phyloP scores from a whole-genome alignment of 2,888 invertebrate species.

The Microdon myrmicae region DNA sequence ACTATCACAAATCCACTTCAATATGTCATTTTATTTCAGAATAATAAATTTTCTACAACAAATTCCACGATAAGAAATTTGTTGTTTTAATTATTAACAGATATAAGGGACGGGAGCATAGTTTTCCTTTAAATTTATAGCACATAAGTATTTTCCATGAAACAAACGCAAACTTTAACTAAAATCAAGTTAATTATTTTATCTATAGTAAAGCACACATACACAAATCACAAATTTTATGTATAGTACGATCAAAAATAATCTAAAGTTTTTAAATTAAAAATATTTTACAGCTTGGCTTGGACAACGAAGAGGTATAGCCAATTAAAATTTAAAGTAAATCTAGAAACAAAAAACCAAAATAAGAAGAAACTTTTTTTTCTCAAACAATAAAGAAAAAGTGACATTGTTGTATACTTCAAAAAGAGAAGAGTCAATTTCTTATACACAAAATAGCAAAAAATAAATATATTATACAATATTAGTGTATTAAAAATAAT shows the following conservation, averaged over 20 bases:
- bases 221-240: constrained; percentile 33
- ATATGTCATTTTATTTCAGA: not conserved
- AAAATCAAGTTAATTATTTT: constrained; percentile 7
- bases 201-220: constrained; percentile 35
- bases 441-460: too few species aligned
- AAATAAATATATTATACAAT: too few species aligned
- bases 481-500: too few species aligned
- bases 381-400: too few species aligned
- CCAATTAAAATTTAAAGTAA: constrained; percentile 48
- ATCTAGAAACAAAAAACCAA: constrained; percentile 26
- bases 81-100: too few species aligned
- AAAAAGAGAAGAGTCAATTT: too few species aligned
- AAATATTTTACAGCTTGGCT: constrained; percentile 83
- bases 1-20: not conserved
- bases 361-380: constrained; percentile 27
- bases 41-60: not conserved
- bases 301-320: constrained; percentile 90
- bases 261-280: constrained; percentile 51
- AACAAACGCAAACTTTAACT: constrained; percentile 16
- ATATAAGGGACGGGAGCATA: too few species aligned
- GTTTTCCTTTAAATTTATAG: too few species aligned
- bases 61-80: too few species aligned
- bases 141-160: too few species aligned
- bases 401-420: too few species aligned
- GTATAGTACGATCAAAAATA: constrained; percentile 41